phyloP scores from a whole-genome alignment of 2,113 vertebrate genomes.

The Aegotheles bennettii region DNA sequence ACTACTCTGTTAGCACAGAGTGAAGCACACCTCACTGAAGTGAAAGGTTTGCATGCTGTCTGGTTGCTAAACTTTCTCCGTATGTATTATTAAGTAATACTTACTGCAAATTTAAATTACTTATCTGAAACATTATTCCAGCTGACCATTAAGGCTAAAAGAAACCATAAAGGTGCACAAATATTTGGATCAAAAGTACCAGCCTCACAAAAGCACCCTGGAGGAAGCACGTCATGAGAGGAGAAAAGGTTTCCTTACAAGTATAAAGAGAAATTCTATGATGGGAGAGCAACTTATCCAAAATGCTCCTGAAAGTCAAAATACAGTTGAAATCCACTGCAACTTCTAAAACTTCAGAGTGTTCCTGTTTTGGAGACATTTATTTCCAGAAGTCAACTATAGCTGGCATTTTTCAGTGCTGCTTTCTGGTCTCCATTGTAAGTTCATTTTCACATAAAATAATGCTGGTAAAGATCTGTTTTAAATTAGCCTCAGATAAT shows the following conservation, averaged over 20 bases:
- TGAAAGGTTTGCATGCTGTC: background rate
- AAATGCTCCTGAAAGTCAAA: background rate
- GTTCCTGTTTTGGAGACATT: background rate
- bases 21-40: background rate
- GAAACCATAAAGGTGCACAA: background rate
- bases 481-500: background rate
- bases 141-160: background rate
- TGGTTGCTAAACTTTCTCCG: background rate
- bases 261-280: background rate
- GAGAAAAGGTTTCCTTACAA: background rate
- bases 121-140: background rate
- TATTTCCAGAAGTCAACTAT: background rate
- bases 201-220: background rate
- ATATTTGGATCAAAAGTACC: background rate
- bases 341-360: background rate
- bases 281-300: background rate
- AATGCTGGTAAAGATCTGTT: background rate
- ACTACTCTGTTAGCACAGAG: background rate
- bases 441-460: background rate
- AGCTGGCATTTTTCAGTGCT: background rate
- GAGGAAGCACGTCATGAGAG: background rate
- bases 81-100: background rate
- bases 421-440: background rate
- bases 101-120: background rate
- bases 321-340: background rate